Evolutionary conservation across 2,797 vertebrate species (phyloP).

Genomic region (Rhynchonycteris naso): DNA sequence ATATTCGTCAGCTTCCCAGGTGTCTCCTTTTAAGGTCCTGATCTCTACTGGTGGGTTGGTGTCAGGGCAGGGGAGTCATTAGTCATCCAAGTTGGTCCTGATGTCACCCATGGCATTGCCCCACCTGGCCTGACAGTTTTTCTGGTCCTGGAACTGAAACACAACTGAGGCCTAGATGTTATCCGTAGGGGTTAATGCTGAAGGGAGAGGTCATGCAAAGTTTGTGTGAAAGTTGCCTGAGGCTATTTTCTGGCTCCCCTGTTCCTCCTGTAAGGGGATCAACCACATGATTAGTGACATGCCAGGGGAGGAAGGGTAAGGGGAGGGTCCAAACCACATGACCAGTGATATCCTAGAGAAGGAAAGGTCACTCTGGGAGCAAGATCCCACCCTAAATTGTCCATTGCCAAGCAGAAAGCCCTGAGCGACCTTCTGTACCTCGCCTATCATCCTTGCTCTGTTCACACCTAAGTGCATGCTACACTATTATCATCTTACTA

Average conservation of each 20-base stretch:
- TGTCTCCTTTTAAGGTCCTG: background rate
- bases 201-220: too few species aligned
- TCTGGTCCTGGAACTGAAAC: too few species aligned
- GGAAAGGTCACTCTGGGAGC: background rate
- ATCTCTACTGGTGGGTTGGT: background rate
- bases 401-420: background rate
- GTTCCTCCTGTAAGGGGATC: too few species aligned
- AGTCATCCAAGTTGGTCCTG: too few species aligned
- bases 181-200: too few species aligned
- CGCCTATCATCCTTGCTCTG: background rate
- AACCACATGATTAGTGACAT: background rate
- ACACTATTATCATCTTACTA: background rate
- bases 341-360: background rate
- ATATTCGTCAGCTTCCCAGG: background rate
- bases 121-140: too few species aligned
- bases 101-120: too few species aligned
- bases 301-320: background rate
- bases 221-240: too few species aligned
- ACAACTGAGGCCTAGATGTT: too few species aligned
- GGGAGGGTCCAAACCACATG: background rate
- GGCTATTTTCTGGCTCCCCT: too few species aligned
- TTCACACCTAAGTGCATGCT: background rate
- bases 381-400: background rate
- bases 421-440: background rate
- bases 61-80: too few species aligned